phyloP scores from a whole-genome alignment of 2,888 invertebrate species.

The Liopterus haemorrhoidalis region DNA sequence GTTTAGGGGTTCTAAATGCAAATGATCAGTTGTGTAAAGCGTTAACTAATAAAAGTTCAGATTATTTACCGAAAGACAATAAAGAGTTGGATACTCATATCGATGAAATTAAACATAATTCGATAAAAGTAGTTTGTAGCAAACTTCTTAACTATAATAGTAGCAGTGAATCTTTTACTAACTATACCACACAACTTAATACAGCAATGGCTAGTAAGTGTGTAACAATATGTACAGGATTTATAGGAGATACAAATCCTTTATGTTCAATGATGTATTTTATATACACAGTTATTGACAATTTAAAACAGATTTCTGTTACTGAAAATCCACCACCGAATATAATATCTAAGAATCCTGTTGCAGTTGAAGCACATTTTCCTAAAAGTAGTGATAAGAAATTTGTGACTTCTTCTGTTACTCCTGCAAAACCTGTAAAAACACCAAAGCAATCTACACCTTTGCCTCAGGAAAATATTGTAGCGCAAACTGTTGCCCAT shows the following conservation, averaged over 20 bases:
- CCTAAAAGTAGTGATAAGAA: too few relatives aligned
- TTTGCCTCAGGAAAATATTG: neutral
- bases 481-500: too few relatives aligned
- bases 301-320: conserved; percentile 4
- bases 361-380: too few relatives aligned
- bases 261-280: conserved; percentile 16
- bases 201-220: too few relatives aligned
- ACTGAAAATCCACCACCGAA: too few relatives aligned
- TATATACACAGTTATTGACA: conserved; percentile 6
- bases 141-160: neutral
- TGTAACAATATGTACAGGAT: too few relatives aligned
- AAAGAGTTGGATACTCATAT: conserved; percentile 10
- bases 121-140: neutral
- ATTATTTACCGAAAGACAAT: conserved; percentile 9
- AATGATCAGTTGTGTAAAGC: conserved; percentile 13
- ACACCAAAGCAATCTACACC: too few relatives aligned
- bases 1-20: conserved; percentile 13
- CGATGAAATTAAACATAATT: neutral
- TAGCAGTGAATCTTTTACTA: neutral
- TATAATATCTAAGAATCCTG: too few relatives aligned
- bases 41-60: neutral
- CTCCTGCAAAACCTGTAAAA: too few relatives aligned
- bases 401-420: too few relatives aligned
- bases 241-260: conserved; percentile 1
- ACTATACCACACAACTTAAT: too few relatives aligned